Conservation (phyloP, 2,888 invertebrate species). For the Folsomia manolachei region DNA sequence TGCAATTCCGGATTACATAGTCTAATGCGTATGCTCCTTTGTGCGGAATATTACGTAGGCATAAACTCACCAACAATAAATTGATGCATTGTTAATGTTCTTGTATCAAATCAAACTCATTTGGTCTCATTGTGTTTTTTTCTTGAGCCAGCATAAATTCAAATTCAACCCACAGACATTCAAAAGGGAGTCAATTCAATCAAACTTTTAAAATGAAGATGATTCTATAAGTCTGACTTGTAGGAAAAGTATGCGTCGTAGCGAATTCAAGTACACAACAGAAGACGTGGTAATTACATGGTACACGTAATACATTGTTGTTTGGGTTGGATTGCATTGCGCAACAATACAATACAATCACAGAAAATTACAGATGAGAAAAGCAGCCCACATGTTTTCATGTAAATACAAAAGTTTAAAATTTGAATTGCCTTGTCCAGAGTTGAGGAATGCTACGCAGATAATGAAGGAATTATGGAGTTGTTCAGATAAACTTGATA, state of each 20-base stretch:
- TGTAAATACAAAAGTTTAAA: not conserved
- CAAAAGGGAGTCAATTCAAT: not conserved
- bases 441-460: not conserved
- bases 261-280: not conserved
- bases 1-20: slow-evolving; percentile 2
- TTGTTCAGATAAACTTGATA: not conserved
- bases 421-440: not conserved
- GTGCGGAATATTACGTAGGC: not conserved
- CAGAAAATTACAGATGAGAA: not conserved
- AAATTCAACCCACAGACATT: not conserved
- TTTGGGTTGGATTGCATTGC: slow-evolving; percentile 13
- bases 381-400: not conserved
- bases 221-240: not conserved
- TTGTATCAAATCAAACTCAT: slow-evolving; percentile 6
- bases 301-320: slow-evolving; percentile 13
- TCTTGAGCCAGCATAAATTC: not conserved
- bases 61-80: not conserved
- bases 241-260: slow-evolving; percentile 5
- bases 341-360: slow-evolving; percentile 13
- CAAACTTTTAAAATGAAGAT: not conserved
- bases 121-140: not conserved
- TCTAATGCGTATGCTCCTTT: not conserved
- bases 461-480: not conserved
- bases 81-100: not conserved
- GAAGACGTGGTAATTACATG: slow-evolving; percentile 15